These are phyloP conservation scores for Synergus umbraculus DNA, from an alignment of 2,888 invertebrate species.

Conservation along the genomic window DNA sequence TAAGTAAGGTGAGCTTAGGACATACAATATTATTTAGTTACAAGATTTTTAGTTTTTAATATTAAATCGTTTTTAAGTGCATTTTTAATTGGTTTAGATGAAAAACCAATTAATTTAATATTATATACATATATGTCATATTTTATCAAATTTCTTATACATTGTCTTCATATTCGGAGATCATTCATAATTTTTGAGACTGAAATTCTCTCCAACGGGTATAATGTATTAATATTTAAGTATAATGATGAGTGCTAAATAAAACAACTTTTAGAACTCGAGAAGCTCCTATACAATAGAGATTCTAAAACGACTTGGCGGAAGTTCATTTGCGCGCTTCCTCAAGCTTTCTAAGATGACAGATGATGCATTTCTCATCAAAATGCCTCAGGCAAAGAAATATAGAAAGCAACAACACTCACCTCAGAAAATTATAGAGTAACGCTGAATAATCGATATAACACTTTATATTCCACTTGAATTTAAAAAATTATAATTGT, in stretches of 20 bases:
- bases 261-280: neutral
- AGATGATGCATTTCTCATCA: neutral
- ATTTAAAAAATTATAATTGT: neutral
- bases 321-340: neutral
- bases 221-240: neutral
- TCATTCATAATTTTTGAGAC: neutral
- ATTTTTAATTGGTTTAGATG: too few species aligned
- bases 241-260: too few species aligned
- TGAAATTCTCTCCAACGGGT: neutral
- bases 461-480: neutral
- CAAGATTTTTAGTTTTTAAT: too few species aligned
- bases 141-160: neutral
- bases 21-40: neutral
- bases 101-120: neutral
- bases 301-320: neutral
- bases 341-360: neutral
- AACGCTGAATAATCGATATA: neutral
- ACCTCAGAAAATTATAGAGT: neutral
- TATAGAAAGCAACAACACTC: neutral
- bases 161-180: neutral
- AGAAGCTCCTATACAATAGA: neutral
- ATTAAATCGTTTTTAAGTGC: too few species aligned
- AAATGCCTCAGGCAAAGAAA: neutral
- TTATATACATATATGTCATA: neutral
- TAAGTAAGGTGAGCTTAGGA: neutral